Conservation (phyloP, 2,797 vertebrate species). For the Platalea minor region DNA sequence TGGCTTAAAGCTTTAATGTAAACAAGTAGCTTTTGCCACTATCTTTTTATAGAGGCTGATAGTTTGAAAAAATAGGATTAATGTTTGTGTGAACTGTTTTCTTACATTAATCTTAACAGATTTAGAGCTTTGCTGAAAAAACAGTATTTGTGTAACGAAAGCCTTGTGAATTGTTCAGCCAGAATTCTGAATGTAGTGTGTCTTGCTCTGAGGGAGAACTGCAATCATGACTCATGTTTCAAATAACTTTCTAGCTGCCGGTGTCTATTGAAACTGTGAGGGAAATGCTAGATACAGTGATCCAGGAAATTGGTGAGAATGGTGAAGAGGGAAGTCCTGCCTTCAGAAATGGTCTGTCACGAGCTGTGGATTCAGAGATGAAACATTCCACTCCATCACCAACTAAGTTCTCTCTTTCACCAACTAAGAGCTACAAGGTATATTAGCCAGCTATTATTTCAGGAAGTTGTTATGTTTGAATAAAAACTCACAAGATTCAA, state of each 20-base stretch:
- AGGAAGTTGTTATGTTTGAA: neutral
- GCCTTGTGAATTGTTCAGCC: neutral
- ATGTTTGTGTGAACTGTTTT: neutral
- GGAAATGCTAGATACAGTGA: constrained; percentile 89
- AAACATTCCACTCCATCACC: constrained; percentile 89
- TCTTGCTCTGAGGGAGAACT: neutral
- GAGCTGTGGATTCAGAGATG: constrained; percentile 77
- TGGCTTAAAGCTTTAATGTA: neutral
- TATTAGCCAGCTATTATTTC: neutral
- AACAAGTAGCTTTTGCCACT: neutral
- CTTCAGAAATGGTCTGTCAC: constrained; percentile 80
- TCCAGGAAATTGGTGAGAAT: constrained; percentile 87
- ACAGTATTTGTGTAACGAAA: neutral
- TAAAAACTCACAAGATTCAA: neutral
- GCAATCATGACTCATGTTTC: neutral
- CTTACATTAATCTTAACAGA: neutral
- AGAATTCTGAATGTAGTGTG: neutral
- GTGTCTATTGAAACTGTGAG: constrained; percentile 89
- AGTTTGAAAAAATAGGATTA: neutral
- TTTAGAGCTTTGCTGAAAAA: neutral
- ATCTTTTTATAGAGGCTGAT: neutral
- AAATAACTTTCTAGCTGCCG: constrained; percentile 79
- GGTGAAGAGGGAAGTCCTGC: constrained; percentile 75
- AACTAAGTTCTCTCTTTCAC: constrained; percentile 84
- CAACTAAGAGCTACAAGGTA: constrained; percentile 90